Evolutionary conservation across 2,888 invertebrate genomes (phyloP), one percentile per base, ranked within the genome.

Genomic region (Lycaena phlaeas): DNA sequence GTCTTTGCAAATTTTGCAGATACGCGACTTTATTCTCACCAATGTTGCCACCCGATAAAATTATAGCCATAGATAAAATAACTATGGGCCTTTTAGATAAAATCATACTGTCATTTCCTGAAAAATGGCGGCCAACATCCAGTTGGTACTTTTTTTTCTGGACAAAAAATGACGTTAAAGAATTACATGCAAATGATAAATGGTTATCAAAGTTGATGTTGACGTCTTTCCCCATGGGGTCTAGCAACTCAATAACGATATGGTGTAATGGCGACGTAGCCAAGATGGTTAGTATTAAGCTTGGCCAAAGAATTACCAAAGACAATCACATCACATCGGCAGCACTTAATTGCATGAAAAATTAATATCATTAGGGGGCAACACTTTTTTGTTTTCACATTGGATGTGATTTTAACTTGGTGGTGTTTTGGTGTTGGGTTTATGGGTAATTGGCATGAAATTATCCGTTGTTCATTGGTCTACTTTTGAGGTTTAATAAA

Each of bases 21-120:
- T 62, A 85, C 38, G 47, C 66, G 28, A 66, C 64, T 1, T 47
- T 89, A 22, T 90, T 90, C 54, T 54, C 61, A 6, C 90, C 90
- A 1, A 54, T 68, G 18, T 61, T 90, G 15, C 85, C 88, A 1
- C 45, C 58, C 6, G 54, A 58, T 6, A 90, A 90, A 67, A 55
- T 74, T 3, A 68, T 67, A 15, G 82, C 86, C 7, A 89, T 90
- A 38, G 55, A 88, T 68, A 73, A 74, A 36, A 59, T 90, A 39
- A 85, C 87, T 0, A 87, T 89, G 52, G 92, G 91, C 1, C 81
- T 85, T 2, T 87, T 90, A 1, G 85, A 88, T 47, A 92, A 92
- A 70, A 86, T 92, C 29, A 87, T 87, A 45, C 52, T 92, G 1
- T 74, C 85, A 41, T 92, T 89, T 63, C 76, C 88, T 0, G 56